These are phyloP conservation scores for Cyprinodon diabolis DNA, from an alignment of 2,797 vertebrate species.

Conservation along the genomic window DNA sequence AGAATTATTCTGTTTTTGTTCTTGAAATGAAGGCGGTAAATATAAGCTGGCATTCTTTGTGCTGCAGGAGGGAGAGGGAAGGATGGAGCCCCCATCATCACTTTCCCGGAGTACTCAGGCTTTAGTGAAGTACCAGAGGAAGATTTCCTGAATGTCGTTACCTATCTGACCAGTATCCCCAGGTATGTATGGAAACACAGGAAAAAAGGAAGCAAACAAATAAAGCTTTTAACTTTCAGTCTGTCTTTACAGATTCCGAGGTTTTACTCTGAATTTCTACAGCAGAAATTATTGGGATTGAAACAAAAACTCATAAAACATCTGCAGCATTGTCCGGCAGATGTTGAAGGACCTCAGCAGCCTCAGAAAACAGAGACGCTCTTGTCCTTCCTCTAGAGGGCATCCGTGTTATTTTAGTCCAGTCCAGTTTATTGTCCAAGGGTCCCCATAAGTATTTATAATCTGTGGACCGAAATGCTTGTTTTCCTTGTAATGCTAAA, in stretches of 20 bases:
- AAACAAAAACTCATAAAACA: no score
- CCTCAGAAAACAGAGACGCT: no score
- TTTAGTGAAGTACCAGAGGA: conserved; percentile 92
- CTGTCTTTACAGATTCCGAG: neutral
- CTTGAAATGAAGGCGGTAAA: neutral
- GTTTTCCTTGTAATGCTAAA: neutral
- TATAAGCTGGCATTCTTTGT: conserved; percentile 9
- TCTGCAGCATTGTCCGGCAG: no score
- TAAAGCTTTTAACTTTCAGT: neutral
- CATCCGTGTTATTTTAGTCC: no score
- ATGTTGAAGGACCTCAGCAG: no score
- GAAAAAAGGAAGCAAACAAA: neutral
- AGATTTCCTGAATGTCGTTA: conserved; percentile 93
- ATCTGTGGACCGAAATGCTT: no score
- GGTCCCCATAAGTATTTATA: no score
- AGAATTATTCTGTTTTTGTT: no score
- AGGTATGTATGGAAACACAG: conserved; percentile 66
- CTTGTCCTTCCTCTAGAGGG: no score
- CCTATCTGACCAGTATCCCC: conserved; percentile 94
- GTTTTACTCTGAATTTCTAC: neutral
- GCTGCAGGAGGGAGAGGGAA: conserved; percentile 90
- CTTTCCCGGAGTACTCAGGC: conserved; percentile 90
- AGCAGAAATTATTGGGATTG: no score
- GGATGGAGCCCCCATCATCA: conserved; percentile 93
- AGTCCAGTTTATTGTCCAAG: no score